phyloP scores from a whole-genome alignment of 2,113 vertebrate species.

The Heterotilapia buettikoferi region DNA sequence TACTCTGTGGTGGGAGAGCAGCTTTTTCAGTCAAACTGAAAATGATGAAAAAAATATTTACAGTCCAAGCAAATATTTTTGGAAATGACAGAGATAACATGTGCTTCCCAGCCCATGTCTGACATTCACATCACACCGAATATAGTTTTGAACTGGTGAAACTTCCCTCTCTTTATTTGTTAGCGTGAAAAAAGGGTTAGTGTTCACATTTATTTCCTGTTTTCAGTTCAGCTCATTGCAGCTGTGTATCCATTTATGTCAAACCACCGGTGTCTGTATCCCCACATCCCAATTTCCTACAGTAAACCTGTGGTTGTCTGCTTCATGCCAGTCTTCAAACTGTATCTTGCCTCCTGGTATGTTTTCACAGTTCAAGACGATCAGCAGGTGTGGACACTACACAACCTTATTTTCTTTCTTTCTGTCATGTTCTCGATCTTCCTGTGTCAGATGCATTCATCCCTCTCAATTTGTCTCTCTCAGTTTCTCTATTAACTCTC shows the following conservation, averaged over 20 bases:
- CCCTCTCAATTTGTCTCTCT: background rate
- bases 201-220: constrained; percentile 65
- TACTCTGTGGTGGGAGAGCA: background rate
- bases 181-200: constrained; percentile 27
- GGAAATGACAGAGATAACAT: background rate
- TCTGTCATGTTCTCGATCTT: constrained; percentile 48
- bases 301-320: constrained; percentile 1
- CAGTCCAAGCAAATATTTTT: background rate
- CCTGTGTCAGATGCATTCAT: constrained; percentile 25
- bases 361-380: constrained; percentile 14
- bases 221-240: constrained; percentile 72
- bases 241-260: constrained; percentile 72
- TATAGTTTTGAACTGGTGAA: background rate
- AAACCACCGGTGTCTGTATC: constrained; percentile 64
- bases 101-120: background rate
- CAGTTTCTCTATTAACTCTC: constrained; percentile 17
- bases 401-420: constrained; percentile 43
- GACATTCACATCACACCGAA: background rate
- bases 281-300: constrained; percentile 43
- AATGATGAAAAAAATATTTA: background rate
- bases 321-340: constrained; percentile 24
- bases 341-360: constrained; percentile 34
- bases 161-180: constrained; percentile 27
- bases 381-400: constrained; percentile 45
- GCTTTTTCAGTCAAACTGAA: background rate